Base-by-base conservation (phyloP, 92 coral and sea anemone genomes). In the Porites rus region DNA sequence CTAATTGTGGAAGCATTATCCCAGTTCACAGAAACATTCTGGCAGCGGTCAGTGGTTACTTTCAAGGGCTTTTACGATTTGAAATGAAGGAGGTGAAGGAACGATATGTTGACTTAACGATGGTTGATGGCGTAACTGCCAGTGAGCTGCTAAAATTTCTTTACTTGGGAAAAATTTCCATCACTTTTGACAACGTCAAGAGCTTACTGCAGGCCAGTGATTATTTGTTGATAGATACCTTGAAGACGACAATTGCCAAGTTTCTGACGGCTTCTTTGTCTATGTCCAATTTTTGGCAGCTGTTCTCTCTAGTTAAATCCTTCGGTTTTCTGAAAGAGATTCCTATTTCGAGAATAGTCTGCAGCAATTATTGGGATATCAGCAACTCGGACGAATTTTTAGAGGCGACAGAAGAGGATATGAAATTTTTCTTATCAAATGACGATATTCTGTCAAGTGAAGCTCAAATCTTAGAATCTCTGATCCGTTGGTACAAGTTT, bases 371-470 rank as follows among this genome's bases (percentile, higher is more conserved):
- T 69, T 80, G 87, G 80, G 79, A 82, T 22, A 79, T 90, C 0
- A 79, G 87, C 12, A 66, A 59, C 25, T 86, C 90, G 61, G 65
- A 51, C 54, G 93, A 86, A 21, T 90, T 86, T 76, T 69, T 90
- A 63, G 83, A 80, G 58, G 72, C 85, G 31, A 75, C 82, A 24
- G 93, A 90, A 4, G 86, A 90, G 14, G 86, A 90, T 25, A 54
- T 90, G 59, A 79, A 78, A 13, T 74, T 84, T 67, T 75, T 90
- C 78, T 71, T 90, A 9, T 80, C 93, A 28, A 90, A 88, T 38
- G 93, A 90, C 25, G 93, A 90, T 52, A 90, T 90, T 81, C 61
- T 90, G 80, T 90, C 93, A 16, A 90, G 93, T 51, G 93, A 90
- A 68, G 90, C 93, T 50, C 90, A 79, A 46, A 83, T 90, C 61